phyloP scores from a whole-genome alignment of 2,888 invertebrate genomes.

The Dione vanillae region DNA sequence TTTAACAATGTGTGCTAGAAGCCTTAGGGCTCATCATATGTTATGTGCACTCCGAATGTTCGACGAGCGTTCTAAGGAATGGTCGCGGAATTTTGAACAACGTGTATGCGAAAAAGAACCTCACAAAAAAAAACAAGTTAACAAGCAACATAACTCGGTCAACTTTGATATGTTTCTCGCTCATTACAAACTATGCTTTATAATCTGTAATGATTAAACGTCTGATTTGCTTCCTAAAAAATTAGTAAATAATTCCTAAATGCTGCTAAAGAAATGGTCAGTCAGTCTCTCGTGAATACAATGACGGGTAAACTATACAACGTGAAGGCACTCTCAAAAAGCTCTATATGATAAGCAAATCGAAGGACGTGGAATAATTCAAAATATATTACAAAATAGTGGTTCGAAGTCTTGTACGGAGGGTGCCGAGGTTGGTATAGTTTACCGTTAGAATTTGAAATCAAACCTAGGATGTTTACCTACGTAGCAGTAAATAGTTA shows the following conservation, averaged over 20 bases:
- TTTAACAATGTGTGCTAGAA: constrained; percentile 3
- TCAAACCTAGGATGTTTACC: constrained; percentile 69
- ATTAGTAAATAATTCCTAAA: constrained; percentile 73
- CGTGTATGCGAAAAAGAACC: constrained; percentile 80
- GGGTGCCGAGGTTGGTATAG: constrained; percentile 47
- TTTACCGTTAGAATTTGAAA: constrained; percentile 52
- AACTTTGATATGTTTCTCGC: constrained; percentile 77
- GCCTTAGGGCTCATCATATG: constrained; percentile 24
- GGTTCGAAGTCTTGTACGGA: constrained; percentile 21
- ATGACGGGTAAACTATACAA: constrained; percentile 51
- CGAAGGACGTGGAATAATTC: neutral
- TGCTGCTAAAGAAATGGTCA: constrained; percentile 78
- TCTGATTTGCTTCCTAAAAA: constrained; percentile 50
- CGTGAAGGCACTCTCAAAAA: constrained; percentile 44
- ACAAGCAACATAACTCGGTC: constrained; percentile 59
- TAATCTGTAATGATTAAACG: constrained; percentile 51
- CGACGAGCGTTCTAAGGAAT: constrained; percentile 19
- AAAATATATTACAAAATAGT: constrained; percentile 3
- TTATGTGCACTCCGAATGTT: constrained; percentile 29
- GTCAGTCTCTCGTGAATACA: constrained; percentile 80
- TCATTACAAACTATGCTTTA: constrained; percentile 55
- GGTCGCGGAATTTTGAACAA: constrained; percentile 75
- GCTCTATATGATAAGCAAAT: constrained; percentile 20
- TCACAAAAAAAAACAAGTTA: constrained; percentile 53
- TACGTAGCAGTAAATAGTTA: constrained; percentile 59